Conservation (phyloP, 2,113 vertebrate genomes). For the Oreocharis arfaki region DNA sequence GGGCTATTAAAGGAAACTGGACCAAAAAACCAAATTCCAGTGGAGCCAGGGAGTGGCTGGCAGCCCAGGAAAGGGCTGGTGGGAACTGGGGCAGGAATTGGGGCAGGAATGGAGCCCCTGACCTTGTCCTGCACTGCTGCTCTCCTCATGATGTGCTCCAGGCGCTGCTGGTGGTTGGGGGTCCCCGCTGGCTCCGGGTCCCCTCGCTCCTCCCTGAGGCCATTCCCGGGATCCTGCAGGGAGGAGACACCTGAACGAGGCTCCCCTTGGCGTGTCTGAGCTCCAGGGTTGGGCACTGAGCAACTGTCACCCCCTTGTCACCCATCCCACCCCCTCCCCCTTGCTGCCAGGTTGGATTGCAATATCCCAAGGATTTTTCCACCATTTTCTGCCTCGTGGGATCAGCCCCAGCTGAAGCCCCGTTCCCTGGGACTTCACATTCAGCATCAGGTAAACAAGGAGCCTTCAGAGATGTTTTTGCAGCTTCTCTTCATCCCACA, state of each 20-base stretch:
- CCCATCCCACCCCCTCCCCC: fast-evolving
- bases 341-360: not conserved
- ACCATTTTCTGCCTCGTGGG: fast-evolving
- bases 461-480: not conserved
- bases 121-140: constrained; percentile 80
- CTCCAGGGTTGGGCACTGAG: not conserved
- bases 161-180: constrained; percentile 79
- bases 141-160: constrained; percentile 81
- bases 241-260: not conserved
- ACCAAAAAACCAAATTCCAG: not conserved
- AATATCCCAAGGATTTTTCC: not conserved
- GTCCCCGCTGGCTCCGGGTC: fast-evolving
- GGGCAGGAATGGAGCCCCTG: not conserved
- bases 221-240: not conserved
- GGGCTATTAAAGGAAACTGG: not conserved
- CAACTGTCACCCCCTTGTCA: not conserved
- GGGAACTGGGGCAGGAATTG: fast-evolving
- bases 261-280: not conserved
- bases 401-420: not conserved
- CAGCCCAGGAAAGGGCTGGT: not conserved
- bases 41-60: not conserved
- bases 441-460: not conserved
- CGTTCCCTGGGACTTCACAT: not conserved
- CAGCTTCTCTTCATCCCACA: not conserved
- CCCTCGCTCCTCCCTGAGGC: fast-evolving